Evolutionary conservation across 1,140 invertebrate genomes (phyloP).

Genomic region (Solen grandis): DNA sequence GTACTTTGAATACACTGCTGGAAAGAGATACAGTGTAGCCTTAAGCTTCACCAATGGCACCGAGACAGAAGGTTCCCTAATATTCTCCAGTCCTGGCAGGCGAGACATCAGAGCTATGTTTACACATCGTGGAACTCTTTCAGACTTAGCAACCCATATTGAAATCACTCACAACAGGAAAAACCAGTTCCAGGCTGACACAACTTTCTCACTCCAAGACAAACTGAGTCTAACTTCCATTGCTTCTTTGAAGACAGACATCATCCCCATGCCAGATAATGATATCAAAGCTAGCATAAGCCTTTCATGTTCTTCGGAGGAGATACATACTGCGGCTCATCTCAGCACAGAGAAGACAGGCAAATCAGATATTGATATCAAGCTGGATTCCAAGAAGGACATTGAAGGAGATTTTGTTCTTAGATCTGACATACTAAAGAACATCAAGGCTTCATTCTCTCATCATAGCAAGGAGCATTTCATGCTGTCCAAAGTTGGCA

Average conservation of each 20-base stretch:
- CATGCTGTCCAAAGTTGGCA: neutral
- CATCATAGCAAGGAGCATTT: neutral
- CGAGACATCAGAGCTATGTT: slow-evolving; percentile 25
- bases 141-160: slow-evolving; percentile 37
- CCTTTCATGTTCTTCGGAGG: no score
- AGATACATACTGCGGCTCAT: no score
- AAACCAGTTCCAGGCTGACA: neutral
- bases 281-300: neutral
- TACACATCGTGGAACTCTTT: slow-evolving; percentile 20
- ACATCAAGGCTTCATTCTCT: slow-evolving; percentile 26
- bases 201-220: neutral
- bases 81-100: slow-evolving; percentile 1
- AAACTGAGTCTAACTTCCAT: neutral
- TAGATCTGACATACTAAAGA: slow-evolving; percentile 5
- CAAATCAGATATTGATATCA: slow-evolving; percentile 1
- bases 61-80: neutral
- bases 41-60: slow-evolving; percentile 1
- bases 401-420: slow-evolving; percentile 6
- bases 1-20: no score
- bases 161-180: slow-evolving; percentile 56
- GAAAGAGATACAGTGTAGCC: neutral
- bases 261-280: slow-evolving; percentile 20
- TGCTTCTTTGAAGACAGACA: slow-evolving; percentile 17
- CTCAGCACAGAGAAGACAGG: neutral
- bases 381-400: neutral